Base-by-base conservation (phyloP, 2,888 invertebrate genomes). In the Perithous albicinctus region DNA sequence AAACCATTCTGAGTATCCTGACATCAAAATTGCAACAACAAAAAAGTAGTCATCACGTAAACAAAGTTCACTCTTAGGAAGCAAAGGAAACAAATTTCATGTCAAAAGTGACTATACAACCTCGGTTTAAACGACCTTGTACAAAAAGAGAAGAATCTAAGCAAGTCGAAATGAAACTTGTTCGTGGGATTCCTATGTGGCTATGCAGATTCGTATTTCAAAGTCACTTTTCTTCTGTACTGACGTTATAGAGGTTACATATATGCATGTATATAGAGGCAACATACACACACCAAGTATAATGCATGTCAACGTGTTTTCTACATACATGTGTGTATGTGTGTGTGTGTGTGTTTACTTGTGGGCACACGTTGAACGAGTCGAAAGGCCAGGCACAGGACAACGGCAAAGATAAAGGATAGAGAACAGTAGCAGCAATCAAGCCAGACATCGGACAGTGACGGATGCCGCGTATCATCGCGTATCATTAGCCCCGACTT, bases 381-480 rank as follows among this genome's bases (percentile, higher is more conserved):
- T 23, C 29, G 56, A 64, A 32, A 70, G n/a, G 64, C 35, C 51
- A 38, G 26, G 46, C 78, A 41, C 75, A 72, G 82, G 80, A 84
- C 82, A 81, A 84, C 76, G 89, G 85, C 84, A 85, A 84, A 90
- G 89, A 90, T 90, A 90, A 90, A 90, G 89, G 89, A 90, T 87
- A 90, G 89, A 87, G 89, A 91, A 91, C 91, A 90, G 91, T 91
- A 91, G 91, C 91, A 86, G 90, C 91, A 91, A 91, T 91, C 91
- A 91, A 89, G 90, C 85, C 88, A 88, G 88, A 89, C 90, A 90
- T 91, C 89, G 88, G 91, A 91, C 91, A 91, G 91, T 91, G 91
- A 91, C 91, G 91, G 90, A 91, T 91, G 91, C 90, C 89, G 90
- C 89, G 89, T 91, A 91, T 91, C 90, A 91, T 91, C 90, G 90